Percentiles rank a stretch among this genome's conserved stretches.
phyloP scores from a whole-genome alignment of 2,113 vertebrate species.

The Camelus bactrianus region DNA sequence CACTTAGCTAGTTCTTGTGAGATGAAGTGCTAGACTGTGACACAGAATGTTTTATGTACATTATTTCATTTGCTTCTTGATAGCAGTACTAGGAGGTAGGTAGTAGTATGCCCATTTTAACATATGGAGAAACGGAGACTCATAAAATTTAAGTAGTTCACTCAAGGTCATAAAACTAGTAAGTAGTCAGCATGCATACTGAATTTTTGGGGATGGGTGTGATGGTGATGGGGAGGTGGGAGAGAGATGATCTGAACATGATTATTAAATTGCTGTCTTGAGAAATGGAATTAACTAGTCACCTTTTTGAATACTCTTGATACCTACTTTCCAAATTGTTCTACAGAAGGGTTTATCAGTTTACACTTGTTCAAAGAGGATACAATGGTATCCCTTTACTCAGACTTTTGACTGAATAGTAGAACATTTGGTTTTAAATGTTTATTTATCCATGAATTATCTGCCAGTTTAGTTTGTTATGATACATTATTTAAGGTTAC shows the following conservation, averaged over 20 bases:
- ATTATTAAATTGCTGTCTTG: slow-evolving; percentile 2
- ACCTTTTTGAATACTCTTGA: neutral
- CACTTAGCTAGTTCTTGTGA: neutral
- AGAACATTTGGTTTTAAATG: slow-evolving; percentile 27
- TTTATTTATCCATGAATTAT: slow-evolving; percentile 29
- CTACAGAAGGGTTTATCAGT: neutral
- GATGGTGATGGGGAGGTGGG: neutral
- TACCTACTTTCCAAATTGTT: slow-evolving; percentile 21
- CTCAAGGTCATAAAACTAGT: neutral
- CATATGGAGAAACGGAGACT: neutral
- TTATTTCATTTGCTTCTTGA: slow-evolving; percentile 10
- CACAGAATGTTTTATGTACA: neutral
- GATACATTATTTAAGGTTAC: slow-evolving; percentile 40
- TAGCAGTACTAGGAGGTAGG: neutral
- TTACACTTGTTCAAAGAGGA: neutral
- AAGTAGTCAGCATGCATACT: neutral
- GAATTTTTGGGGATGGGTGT: neutral
- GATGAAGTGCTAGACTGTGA: neutral
- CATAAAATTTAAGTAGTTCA: neutral
- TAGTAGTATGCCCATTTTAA: slow-evolving; percentile 15
- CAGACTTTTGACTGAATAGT: neutral
- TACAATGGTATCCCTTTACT: neutral
- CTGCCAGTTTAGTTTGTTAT: slow-evolving; percentile 39
- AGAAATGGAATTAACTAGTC: neutral
- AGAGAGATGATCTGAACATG: neutral